Conservation (phyloP, 1,140 invertebrate genomes). For the Papilio aristodemus region DNA sequence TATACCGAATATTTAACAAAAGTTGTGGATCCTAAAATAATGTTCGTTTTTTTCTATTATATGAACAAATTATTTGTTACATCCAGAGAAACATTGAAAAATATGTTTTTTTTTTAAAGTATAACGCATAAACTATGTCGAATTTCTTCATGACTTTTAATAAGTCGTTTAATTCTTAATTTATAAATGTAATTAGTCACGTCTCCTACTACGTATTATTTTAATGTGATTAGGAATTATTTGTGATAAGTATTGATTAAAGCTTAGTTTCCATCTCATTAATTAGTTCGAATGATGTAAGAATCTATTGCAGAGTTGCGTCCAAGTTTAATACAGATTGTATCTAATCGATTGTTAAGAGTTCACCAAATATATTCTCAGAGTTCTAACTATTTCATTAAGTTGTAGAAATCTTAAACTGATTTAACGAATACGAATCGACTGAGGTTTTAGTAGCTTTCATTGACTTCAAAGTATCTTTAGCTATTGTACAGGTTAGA, state of each 20-base stretch:
- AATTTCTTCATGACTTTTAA: too few relatives aligned
- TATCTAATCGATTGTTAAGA: not conserved
- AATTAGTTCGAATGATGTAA: not conserved
- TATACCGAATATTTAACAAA: too few relatives aligned
- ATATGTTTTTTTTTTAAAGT: too few relatives aligned
- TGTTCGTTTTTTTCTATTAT: too few relatives aligned
- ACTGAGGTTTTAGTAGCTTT: not conserved
- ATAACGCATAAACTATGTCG: too few relatives aligned
- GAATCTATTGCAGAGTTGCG: not conserved
- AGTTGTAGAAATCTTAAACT: not conserved
- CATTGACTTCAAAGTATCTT: not conserved
- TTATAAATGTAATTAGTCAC: too few relatives aligned
- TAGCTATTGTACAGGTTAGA: too few relatives aligned
- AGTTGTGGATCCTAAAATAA: too few relatives aligned
- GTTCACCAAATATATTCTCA: not conserved
- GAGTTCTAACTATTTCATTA: not conserved
- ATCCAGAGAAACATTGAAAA: too few relatives aligned
- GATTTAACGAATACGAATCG: constrained; percentile 4
- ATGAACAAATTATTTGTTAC: too few relatives aligned
- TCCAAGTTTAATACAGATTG: not conserved
- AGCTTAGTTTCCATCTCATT: constrained; percentile 18
- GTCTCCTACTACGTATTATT: not conserved
- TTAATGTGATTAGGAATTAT: too few relatives aligned
- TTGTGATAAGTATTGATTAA: not conserved
- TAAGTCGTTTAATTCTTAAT: too few relatives aligned